Conservation (phyloP, 2,888 invertebrate species). For the Xestia sexstrigata region DNA sequence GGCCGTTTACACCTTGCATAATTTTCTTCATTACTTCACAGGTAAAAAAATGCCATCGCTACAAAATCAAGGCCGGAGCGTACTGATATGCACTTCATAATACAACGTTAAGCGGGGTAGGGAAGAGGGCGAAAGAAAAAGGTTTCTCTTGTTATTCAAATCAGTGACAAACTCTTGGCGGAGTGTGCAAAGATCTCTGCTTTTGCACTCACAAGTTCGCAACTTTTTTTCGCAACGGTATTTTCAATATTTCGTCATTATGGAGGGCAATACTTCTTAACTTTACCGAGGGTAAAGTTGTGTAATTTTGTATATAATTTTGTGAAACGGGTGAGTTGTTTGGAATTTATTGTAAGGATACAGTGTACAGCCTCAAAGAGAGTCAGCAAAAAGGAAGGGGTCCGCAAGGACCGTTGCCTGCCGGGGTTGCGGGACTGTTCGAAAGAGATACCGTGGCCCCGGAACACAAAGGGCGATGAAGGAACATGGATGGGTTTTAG, state of each 20-base stretch:
- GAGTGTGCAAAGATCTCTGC: conserved; percentile 75
- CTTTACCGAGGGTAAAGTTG: conserved; percentile 28
- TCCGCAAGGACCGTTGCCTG: no score
- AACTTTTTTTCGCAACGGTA: conserved; percentile 73
- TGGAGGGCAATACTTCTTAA: conserved; percentile 50
- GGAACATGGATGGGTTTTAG: no score
- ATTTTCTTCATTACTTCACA: no score
- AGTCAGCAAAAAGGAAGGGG: no score
- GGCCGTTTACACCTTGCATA: no score
- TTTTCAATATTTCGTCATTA: conserved; percentile 70
- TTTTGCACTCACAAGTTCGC: conserved; percentile 75
- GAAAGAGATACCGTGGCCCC: no score
- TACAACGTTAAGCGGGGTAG: conserved; percentile 50
- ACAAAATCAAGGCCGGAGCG: no score
- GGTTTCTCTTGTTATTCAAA: conserved; percentile 88
- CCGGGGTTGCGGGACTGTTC: no score
- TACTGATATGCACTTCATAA: conserved; percentile 53
- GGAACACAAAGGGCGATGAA: no score
- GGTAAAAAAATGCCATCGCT: no score
- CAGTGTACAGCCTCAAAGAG: no score
- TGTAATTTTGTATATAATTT: conserved; percentile 22
- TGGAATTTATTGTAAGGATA: neutral
- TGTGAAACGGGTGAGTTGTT: conserved; percentile 12
- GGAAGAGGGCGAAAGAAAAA: conserved; percentile 73
- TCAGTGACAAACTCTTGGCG: conserved; percentile 81